Percentiles rank a stretch among this genome's conserved stretches.
Evolutionary conservation across 2,797 vertebrate species (phyloP).

Genomic region (Clarias fuscus): DNA sequence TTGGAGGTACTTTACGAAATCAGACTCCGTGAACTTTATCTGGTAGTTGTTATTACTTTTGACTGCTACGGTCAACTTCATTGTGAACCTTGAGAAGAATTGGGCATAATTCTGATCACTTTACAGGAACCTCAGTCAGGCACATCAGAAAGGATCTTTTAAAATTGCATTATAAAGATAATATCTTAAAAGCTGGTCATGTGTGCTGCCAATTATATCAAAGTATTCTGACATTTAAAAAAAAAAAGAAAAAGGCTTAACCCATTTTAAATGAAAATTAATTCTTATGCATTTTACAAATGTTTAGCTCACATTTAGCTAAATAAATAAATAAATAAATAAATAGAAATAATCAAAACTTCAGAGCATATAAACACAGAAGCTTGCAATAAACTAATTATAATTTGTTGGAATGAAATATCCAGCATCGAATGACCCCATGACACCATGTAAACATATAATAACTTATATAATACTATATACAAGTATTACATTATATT

Average conservation of each 20-base stretch:
- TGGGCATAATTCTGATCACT: not conserved
- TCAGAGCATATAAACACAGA: not conserved
- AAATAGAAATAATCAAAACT: too few relatives aligned
- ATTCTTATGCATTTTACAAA: too few relatives aligned
- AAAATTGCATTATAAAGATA: not conserved
- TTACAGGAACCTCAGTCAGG: not conserved
- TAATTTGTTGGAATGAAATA: slow-evolving; percentile 49
- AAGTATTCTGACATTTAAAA: not conserved
- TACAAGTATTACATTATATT: not conserved
- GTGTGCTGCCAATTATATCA: not conserved
- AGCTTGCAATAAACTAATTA: not conserved
- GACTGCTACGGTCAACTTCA: not conserved
- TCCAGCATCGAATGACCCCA: not conserved
- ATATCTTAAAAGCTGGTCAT: not conserved
- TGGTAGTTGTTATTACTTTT: not conserved
- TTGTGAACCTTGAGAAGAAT: not conserved
- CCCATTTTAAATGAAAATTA: not conserved
- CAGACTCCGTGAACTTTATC: not conserved
- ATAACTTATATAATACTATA: not conserved
- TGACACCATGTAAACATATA: not conserved
- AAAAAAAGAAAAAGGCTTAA: not conserved
- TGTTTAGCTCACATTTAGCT: not conserved
- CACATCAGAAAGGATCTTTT: not conserved
- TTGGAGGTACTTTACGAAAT: not conserved
- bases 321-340: too few relatives aligned